Evolutionary conservation across 2,888 invertebrate species (phyloP).

Genomic region (Chalcosyrphus nemorum): DNA sequence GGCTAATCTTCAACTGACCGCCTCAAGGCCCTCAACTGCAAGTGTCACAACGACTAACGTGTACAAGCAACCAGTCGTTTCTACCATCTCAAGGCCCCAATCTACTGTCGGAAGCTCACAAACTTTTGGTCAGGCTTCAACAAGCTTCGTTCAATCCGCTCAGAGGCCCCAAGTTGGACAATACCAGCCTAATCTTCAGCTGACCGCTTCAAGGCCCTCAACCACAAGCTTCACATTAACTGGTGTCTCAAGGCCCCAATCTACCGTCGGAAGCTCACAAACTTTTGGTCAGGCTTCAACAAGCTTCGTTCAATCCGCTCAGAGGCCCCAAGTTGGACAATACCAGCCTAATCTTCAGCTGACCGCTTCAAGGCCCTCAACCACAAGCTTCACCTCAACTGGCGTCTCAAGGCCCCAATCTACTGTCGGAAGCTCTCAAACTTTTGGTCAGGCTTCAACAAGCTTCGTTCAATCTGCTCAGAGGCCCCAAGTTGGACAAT

Average conservation of each 20-base stretch:
- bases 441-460: neutral
- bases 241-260: neutral
- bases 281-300: neutral
- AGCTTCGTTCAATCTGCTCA: neutral
- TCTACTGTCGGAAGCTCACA: too few species aligned
- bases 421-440: neutral
- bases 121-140: neutral
- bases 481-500: neutral
- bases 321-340: neutral
- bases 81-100: neutral
- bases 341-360: too few species aligned
- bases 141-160: too few species aligned
- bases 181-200: too few species aligned
- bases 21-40: too few species aligned
- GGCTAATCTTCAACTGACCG: neutral
- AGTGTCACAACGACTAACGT: neutral
- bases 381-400: neutral
- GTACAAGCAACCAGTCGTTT: neutral
- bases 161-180: neutral
- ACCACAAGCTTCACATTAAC: neutral
- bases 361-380: neutral
- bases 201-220: neutral
- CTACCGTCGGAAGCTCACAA: too few species aligned
- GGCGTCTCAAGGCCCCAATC: neutral
- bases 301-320: neutral